phyloP scores from a whole-genome alignment of 92 coral and sea anemone genomes.

The Micromussa lordhowensis region DNA sequence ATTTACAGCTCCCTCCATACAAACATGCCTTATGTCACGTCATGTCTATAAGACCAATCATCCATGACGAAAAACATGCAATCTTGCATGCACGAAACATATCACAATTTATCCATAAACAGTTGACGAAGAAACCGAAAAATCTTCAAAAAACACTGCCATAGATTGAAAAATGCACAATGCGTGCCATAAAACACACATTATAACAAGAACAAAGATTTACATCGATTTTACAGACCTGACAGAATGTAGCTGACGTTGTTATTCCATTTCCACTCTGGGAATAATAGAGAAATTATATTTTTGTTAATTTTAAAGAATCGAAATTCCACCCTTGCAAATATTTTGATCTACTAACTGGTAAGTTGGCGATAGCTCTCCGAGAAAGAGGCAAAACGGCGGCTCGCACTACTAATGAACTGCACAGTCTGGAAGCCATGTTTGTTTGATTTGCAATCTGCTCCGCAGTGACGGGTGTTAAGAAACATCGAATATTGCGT shows the following conservation, averaged over 20 bases:
- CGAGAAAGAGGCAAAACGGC: conserved; percentile 19
- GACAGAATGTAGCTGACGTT: conserved; percentile 15
- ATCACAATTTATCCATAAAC: not conserved
- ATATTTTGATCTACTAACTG: not conserved
- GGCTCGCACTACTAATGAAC: conserved; percentile 1
- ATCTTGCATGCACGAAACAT: conserved; percentile 16
- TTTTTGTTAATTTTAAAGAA: not conserved
- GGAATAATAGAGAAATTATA: not conserved
- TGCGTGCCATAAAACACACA: not conserved
- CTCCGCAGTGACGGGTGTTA: conserved; percentile 32
- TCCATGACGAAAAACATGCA: conserved; percentile 18
- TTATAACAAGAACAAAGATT: not conserved
- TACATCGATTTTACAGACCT: not conserved
- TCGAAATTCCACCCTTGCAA: not conserved
- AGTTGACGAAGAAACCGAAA: not conserved
- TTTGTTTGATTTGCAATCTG: conserved; percentile 23
- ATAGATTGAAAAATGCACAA: not conserved
- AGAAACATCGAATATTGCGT: too few species aligned
- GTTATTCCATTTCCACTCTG: conserved; percentile 20
- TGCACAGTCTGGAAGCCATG: conserved; percentile 66
- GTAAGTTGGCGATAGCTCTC: not conserved
- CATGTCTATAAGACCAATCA: not conserved
- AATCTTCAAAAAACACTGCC: not conserved
- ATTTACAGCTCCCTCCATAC: not conserved
- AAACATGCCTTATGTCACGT: not conserved